Base-by-base conservation (phyloP, 2,797 vertebrate genomes). In the Cuculus canorus region DNA sequence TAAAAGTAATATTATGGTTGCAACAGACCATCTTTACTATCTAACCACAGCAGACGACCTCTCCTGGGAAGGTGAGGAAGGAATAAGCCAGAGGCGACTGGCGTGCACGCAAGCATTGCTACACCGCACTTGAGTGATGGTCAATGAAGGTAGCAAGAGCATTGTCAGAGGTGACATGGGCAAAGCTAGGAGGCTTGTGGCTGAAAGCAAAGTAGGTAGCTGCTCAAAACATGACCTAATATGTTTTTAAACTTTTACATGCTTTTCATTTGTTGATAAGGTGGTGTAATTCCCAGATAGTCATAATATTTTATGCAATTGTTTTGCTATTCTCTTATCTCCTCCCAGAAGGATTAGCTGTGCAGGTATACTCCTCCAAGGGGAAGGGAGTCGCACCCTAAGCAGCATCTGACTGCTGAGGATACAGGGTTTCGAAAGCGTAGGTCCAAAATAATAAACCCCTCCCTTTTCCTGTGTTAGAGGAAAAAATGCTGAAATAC, bases 201-300 rank as follows among this genome's bases (percentile, higher is more conserved):
- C 9, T 12, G 48, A 78, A 93, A 81, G n/a, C 4, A 8, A 75
- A 7, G n/a, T 4, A 11, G 11, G 7, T 18, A 84, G 61, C 48
- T 91, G 66, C 83, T 56, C 64, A 84, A 59, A 93, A 43, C n/a
- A 52, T 70, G 84, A 92, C 61, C 54, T 82, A 57, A 59, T 52
- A 30, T 13, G 13, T 28, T 87, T 80, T 63, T 85, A 33, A 82
- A 8, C 13, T 52, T 92, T 87, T 64, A 21, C 21, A 12, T 64
- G 16, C 7, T 80, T 90, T 87, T 65, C 18, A 5, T 33, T 4
- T 75, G 22, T 71, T 65, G 79, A 69, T 72, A 81, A 93, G 14
- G 32, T 43, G 17, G 33, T 71, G 45, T 47, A 41, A 57, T 75
- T 81, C 27, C 45, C 37, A 92, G 45, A 69, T 41, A 52, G 4